Evolutionary conservation across 2,797 vertebrate species (phyloP), one percentile per base, ranked within the genome.

Genomic region (Chiloscyllium punctatum): DNA sequence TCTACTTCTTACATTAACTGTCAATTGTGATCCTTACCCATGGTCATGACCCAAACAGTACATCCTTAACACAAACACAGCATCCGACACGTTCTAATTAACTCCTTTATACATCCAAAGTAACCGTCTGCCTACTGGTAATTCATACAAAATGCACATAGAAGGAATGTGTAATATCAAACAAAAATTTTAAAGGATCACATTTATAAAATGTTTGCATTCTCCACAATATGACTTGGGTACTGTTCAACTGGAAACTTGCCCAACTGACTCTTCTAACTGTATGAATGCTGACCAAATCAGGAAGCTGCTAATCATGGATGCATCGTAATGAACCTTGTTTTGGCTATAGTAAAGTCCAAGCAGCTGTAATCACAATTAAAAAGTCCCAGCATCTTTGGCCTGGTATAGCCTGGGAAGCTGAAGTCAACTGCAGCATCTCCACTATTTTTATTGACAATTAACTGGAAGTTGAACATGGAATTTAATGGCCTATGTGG

Each of bases 391-490:
- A 53, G 62, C n/a, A 90, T 90, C 57, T 62, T 15, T 53, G 33
- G n/a, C 53, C 87, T n/a, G 2, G 57, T 90, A 30, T 90, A 62
- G 53, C 87, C 4, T 62, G 16, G 53, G 53, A 53, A 57, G 15
- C 27, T 57, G 51, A 13, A 53, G 87, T 30, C 27, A n/a, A n/a
- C 68, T 68, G 21, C 90, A 92, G 90, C 90, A 68, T n/a, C n/a
- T 66, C 88, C 21, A 21, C 57, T 66, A 57, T 6, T 68, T 92
- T 92, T 68, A 92, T n/a, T 92, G 62, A 37, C 18, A 68, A n/a
- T 68, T 68, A 92, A 92, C 33, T 92, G 18, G 90, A 92, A 68
- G 25, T 92, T 92, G 62, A 92, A 68, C 18, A 68, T 92, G 90
- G n/a, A 8, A 92, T 37, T 90, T 92, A 92, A 33, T 68, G 33